Conservation (phyloP, 2,797 vertebrate genomes). For the Paramormyrops hopkinsi region DNA sequence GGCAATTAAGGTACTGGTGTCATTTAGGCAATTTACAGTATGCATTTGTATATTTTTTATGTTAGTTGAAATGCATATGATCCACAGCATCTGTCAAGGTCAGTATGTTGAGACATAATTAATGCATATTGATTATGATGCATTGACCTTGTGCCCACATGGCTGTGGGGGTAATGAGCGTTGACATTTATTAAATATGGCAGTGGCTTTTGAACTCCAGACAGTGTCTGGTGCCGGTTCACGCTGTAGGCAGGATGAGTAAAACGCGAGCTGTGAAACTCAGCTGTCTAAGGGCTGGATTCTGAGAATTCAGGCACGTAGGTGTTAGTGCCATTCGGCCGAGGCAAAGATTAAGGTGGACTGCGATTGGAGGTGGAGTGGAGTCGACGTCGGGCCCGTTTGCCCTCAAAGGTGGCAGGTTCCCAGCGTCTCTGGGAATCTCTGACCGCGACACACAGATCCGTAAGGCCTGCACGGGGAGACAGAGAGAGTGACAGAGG, state of each 20-base stretch:
- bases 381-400: background rate
- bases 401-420: background rate
- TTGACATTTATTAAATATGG: background rate
- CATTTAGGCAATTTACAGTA: background rate
- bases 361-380: background rate
- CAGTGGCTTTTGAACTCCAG: background rate
- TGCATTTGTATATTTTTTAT: background rate
- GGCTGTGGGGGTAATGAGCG: background rate
- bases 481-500: conserved; percentile 17
- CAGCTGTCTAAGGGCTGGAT: background rate
- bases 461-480: background rate
- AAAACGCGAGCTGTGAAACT: background rate
- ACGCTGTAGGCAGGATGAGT: background rate
- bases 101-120: background rate
- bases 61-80: background rate
- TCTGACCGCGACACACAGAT: background rate
- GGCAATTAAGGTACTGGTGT: background rate
- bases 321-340: background rate
- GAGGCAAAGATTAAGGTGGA: background rate
- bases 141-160: background rate
- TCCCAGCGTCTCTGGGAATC: background rate
- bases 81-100: background rate
- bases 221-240: background rate
- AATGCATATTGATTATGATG: background rate
- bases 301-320: background rate